Percentiles rank a stretch among this genome's conserved stretches.
These are phyloP conservation scores for Hydrocynus forskahlii DNA, from an alignment of 2,797 vertebrate genomes.

Conservation along the genomic window DNA sequence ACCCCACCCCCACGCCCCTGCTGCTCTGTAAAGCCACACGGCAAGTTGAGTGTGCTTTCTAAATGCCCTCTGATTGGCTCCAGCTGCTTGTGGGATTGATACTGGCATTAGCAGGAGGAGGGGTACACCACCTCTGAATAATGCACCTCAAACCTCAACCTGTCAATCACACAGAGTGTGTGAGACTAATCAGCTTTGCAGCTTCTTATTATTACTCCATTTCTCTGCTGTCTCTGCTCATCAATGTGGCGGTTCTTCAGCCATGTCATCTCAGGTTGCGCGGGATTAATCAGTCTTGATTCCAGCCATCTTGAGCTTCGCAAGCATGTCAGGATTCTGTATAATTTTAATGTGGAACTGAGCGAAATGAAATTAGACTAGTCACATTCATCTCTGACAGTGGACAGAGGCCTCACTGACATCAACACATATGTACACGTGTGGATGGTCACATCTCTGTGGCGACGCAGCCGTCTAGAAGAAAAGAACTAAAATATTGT, in stretches of 20 bases:
- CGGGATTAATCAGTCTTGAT: not conserved
- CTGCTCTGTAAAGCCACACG: conserved; percentile 46
- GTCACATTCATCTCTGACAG: not conserved
- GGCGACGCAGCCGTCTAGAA: not conserved
- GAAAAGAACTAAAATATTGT: not conserved
- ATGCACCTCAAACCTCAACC: conserved; percentile 40
- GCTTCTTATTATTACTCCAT: conserved; percentile 10
- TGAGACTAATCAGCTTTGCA: conserved; percentile 18
- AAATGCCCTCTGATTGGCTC: conserved; percentile 55
- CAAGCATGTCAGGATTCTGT: not conserved
- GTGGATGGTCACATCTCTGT: not conserved
- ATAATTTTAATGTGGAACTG: not conserved
- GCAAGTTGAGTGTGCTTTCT: conserved; percentile 39
- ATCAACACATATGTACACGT: not conserved
- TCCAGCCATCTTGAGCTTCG: not conserved
- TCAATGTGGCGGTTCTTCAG: not conserved
- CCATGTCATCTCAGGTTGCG: not conserved
- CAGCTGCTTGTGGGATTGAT: conserved; percentile 31
- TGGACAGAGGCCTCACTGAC: not conserved
- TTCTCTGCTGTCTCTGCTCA: conserved; percentile 8
- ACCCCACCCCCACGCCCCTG: conserved; percentile 39
- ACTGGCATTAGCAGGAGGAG: conserved; percentile 38
- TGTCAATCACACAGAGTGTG: conserved; percentile 39
- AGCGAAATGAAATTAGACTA: not conserved
- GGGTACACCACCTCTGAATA: conserved; percentile 39